Conservation (phyloP, 2,888 invertebrate species). For the Torymus auratus region DNA sequence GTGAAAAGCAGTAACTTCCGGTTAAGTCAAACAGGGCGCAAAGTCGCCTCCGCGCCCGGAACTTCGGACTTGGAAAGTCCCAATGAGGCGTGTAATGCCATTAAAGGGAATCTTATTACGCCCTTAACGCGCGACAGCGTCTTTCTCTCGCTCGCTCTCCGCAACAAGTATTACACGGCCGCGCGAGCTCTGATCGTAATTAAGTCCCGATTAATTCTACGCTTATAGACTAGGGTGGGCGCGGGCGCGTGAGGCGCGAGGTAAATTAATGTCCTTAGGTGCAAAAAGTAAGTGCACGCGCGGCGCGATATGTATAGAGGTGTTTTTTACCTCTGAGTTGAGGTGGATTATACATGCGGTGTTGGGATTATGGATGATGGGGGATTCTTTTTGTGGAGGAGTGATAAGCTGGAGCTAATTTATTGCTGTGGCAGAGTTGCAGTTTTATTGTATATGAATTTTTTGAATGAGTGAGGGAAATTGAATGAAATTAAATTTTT, state of each 20-base stretch:
- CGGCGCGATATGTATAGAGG: background rate
- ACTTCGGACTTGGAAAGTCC: slow-evolving; percentile 75
- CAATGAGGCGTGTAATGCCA: slow-evolving; percentile 77
- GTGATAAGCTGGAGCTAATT: too few species aligned
- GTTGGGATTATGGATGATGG: too few species aligned
- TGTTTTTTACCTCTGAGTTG: too few species aligned
- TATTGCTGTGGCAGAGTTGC: too few species aligned
- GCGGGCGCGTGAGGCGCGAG: slow-evolving; percentile 48
- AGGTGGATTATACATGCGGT: too few species aligned
- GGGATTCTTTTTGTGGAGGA: too few species aligned
- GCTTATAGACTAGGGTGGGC: slow-evolving; percentile 68
- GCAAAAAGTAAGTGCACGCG: slow-evolving; percentile 8
- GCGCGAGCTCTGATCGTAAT: slow-evolving; percentile 64
- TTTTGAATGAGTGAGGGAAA: too few species aligned
- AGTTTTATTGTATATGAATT: too few species aligned
- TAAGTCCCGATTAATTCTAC: slow-evolving; percentile 73
- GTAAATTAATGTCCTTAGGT: slow-evolving; percentile 40
- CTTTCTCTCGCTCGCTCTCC: slow-evolving; percentile 15
- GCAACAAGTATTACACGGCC: too few species aligned
- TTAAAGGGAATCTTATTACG: slow-evolving; percentile 76
- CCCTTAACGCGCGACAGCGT: slow-evolving; percentile 65
- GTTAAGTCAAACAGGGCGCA: slow-evolving; percentile 74
- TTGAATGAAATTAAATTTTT: too few species aligned
- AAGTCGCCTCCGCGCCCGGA: slow-evolving; percentile 66
- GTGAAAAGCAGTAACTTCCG: slow-evolving; percentile 70